phyloP scores from a whole-genome alignment of 2,797 vertebrate species.

The Nasua narica region DNA sequence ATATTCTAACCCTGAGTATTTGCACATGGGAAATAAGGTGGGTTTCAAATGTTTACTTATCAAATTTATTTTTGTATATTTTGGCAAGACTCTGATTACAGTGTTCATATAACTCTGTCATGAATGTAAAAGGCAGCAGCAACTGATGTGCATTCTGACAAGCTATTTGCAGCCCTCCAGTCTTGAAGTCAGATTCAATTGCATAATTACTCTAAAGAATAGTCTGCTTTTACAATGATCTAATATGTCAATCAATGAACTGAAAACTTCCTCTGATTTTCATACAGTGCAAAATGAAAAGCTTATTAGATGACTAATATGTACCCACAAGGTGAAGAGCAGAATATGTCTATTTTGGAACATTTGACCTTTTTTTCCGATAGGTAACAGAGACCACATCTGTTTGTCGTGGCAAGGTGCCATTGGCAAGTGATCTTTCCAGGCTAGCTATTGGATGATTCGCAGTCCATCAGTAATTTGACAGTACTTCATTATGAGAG shows the following conservation, averaged over 20 bases:
- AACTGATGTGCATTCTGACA: background rate
- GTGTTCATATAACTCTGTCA: background rate
- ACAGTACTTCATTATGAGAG: conserved; percentile 61
- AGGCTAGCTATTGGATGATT: conserved; percentile 56
- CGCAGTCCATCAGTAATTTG: conserved; percentile 37
- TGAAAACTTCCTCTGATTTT: conserved; percentile 9
- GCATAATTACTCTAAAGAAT: conserved; percentile 44
- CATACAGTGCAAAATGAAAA: background rate
- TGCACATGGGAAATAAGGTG: background rate
- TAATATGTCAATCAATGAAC: background rate
- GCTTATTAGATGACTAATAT: background rate
- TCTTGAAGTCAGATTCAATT: conserved; percentile 25
- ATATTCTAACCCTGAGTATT: background rate
- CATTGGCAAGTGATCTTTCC: conserved; percentile 4
- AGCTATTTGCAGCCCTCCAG: conserved; percentile 35
- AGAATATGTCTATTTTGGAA: background rate
- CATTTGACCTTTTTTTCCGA: conserved; percentile 33
- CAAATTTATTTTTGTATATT: conserved; percentile 30
- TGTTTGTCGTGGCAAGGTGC: conserved; percentile 54
- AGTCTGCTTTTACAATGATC: conserved; percentile 39
- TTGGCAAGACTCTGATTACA: conserved; percentile 44
- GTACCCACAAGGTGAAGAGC: background rate
- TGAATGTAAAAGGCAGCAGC: conserved; percentile 32
- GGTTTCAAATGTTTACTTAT: conserved; percentile 11
- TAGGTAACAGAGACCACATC: conserved; percentile 48